Percentiles rank a stretch among this genome's conserved stretches.
Conservation (phyloP, 2,888 invertebrate genomes). For the Pseudoips prasinana region DNA sequence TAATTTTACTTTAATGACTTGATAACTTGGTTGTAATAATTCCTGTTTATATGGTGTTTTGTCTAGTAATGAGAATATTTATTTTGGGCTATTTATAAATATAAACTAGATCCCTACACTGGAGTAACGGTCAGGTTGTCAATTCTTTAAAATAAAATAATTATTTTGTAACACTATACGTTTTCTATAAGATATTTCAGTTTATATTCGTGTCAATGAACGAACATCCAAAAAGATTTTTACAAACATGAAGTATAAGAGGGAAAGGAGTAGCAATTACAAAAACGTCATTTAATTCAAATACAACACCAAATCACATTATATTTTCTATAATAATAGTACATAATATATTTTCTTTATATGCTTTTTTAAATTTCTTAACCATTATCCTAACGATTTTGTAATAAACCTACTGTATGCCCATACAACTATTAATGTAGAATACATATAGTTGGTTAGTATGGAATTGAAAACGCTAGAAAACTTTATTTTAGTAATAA, state of each 20-base stretch:
- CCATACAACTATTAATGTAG: constrained; percentile 30
- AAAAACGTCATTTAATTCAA: constrained; percentile 79
- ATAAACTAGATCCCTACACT: too few species aligned
- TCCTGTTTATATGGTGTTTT: too few species aligned
- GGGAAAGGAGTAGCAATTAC: constrained; percentile 74
- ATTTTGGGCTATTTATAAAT: too few species aligned
- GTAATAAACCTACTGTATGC: constrained; percentile 47
- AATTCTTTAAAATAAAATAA: too few species aligned
- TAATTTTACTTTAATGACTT: too few species aligned
- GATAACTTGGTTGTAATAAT: too few species aligned
- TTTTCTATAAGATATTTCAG: too few species aligned
- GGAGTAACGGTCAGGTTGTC: too few species aligned
- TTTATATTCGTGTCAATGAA: too few species aligned
- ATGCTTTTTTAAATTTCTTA: constrained; percentile 59
- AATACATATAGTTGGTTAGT: constrained; percentile 39
- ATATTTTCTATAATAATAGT: constrained; percentile 79
- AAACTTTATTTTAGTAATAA: constrained; percentile 52
- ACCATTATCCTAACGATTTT: constrained; percentile 50
- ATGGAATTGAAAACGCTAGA: constrained; percentile 52
- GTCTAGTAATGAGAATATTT: too few species aligned
- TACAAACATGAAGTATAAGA: constrained; percentile 23
- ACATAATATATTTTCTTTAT: constrained; percentile 72
- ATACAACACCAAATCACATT: constrained; percentile 82
- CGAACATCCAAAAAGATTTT: too few species aligned
- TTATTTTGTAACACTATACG: too few species aligned